Evolutionary conservation across 2,888 invertebrate species (phyloP).

Genomic region (Chironomus riparius): DNA sequence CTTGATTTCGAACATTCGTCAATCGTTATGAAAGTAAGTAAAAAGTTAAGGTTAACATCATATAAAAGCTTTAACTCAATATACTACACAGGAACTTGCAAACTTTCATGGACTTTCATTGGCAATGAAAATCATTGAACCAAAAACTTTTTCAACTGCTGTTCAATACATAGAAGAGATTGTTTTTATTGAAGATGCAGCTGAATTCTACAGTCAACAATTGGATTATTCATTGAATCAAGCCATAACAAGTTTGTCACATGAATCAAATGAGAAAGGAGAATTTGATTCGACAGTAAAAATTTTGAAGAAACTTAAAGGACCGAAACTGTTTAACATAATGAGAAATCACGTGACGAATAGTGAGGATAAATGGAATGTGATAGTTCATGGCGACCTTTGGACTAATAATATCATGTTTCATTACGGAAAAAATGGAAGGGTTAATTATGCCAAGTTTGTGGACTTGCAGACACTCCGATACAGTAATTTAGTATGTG

Average conservation of each 20-base stretch:
- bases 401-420: constrained; percentile 43
- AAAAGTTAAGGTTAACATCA: background rate
- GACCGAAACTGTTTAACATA: background rate
- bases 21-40: constrained; percentile 37
- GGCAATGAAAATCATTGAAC: constrained; percentile 34
- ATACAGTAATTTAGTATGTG: constrained; percentile 36
- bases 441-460: constrained; percentile 34
- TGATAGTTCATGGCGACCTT: constrained; percentile 40
- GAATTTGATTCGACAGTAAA: background rate
- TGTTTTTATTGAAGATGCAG: constrained; percentile 33
- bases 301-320: background rate
- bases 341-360: background rate
- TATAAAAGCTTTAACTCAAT: background rate
- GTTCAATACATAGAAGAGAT: constrained; percentile 35
- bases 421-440: constrained; percentile 27
- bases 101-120: constrained; percentile 39
- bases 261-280: background rate
- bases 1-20: constrained; percentile 36
- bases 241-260: background rate
- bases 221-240: background rate
- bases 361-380: constrained; percentile 27
- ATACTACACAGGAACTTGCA: constrained; percentile 36
- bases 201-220: constrained; percentile 11
- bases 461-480: constrained; percentile 41
- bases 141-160: constrained; percentile 32